phyloP scores from a whole-genome alignment of 2,113 vertebrate species.

The Progne subis region DNA sequence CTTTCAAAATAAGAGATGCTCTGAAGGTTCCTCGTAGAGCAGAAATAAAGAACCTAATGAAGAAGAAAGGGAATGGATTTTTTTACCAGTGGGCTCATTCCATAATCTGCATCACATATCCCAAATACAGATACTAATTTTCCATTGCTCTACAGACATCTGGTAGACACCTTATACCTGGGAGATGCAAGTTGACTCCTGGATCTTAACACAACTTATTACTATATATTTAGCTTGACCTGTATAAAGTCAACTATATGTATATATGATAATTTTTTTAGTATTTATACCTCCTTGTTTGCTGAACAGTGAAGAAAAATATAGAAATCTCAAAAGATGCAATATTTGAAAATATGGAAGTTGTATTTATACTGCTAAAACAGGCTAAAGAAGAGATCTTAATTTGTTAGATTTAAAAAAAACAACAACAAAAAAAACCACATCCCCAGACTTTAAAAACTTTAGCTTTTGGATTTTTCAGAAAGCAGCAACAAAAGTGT shows the following conservation, averaged over 20 bases:
- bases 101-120: neutral
- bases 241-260: neutral
- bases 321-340: neutral
- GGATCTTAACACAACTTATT: neutral
- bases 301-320: neutral
- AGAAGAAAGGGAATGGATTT: neutral
- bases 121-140: neutral
- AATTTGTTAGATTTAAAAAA: neutral
- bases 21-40: constrained; percentile 82
- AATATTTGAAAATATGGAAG: neutral
- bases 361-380: neutral
- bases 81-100: neutral
- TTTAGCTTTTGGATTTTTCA: neutral
- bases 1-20: constrained; percentile 76
- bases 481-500: neutral
- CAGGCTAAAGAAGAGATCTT: neutral
- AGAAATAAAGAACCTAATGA: constrained; percentile 82
- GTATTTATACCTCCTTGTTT: neutral
- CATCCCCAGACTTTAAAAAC: neutral
- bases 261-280: neutral
- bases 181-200: neutral
- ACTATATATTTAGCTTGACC: neutral
- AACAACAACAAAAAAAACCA: no score
- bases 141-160: neutral
- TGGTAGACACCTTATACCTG: neutral